Evolutionary conservation across 2,797 vertebrate species (phyloP).

Genomic region (Silurus lanzhouensis): DNA sequence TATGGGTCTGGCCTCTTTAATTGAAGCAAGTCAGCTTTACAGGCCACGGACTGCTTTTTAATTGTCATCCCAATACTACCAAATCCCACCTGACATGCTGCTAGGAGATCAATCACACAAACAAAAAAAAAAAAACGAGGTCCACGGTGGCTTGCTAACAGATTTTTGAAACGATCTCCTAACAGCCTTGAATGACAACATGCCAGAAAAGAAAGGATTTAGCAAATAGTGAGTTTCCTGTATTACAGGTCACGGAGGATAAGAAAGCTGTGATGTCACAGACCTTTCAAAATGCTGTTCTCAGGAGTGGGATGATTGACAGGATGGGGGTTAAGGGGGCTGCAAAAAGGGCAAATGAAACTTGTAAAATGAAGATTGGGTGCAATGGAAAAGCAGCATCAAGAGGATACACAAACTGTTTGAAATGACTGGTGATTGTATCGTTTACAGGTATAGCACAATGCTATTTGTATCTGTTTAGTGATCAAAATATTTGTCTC

Average conservation of each 20-base stretch:
- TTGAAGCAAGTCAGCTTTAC: constrained; percentile 32
- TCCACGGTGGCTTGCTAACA: constrained; percentile 10
- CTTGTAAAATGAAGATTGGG: neutral
- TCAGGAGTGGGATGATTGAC: constrained; percentile 16
- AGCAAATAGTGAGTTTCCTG: neutral
- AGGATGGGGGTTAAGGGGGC: constrained; percentile 13
- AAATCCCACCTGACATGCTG: constrained; percentile 47
- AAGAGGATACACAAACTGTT: neutral
- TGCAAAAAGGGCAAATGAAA: neutral
- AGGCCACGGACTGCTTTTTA: constrained; percentile 37
- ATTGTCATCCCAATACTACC: constrained; percentile 18
- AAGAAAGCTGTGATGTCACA: constrained; percentile 34
- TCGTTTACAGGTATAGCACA: neutral
- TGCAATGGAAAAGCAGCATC: neutral
- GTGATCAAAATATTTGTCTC: neutral
- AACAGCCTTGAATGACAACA: neutral
- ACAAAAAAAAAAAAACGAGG: neutral
- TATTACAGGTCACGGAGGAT: neutral
- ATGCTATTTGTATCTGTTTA: neutral
- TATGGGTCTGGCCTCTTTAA: constrained; percentile 19
- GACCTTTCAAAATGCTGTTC: neutral
- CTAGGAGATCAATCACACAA: constrained; percentile 33
- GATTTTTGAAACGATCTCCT: constrained; percentile 8
- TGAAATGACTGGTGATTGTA: constrained; percentile 1
- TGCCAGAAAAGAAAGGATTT: neutral